A percentile compares a stretch with the other conserved stretches of the same genome.
phyloP scores from a whole-genome alignment of 2,888 invertebrate species.

The Stegophylla sp. region DNA sequence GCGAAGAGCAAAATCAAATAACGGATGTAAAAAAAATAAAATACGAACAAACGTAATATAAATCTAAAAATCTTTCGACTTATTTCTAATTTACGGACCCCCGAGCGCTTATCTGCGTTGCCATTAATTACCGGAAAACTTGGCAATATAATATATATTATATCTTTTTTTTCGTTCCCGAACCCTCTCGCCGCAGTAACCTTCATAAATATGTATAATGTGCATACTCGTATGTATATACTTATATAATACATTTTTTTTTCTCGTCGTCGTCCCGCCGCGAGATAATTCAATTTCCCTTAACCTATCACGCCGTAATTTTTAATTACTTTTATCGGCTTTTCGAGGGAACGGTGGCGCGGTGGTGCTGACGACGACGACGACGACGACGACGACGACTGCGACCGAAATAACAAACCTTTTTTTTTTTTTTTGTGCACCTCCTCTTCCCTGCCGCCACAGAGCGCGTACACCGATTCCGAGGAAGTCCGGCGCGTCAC shows the following conservation, averaged over 20 bases:
- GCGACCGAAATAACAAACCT: slow-evolving; percentile 58
- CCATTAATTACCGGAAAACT: slow-evolving; percentile 59
- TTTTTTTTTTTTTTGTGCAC: slow-evolving; percentile 39
- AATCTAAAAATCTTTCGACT: slow-evolving; percentile 54
- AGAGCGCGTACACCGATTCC: slow-evolving; percentile 19
- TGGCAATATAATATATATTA: slow-evolving; percentile 56
- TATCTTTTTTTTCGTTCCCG: slow-evolving; percentile 27
- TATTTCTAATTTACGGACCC: slow-evolving; percentile 52
- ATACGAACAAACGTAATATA: slow-evolving; percentile 19
- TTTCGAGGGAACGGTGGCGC: background rate
- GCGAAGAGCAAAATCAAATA: slow-evolving; percentile 49
- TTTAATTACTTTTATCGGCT: slow-evolving; percentile 59
- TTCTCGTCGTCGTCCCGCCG: slow-evolving; percentile 33
- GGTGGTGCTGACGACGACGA: background rate
- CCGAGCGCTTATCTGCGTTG: slow-evolving; percentile 51
- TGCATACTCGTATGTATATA: no score
- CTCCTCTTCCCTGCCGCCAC: background rate
- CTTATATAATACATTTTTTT: slow-evolving; percentile 36
- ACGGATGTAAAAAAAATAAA: slow-evolving; percentile 32
- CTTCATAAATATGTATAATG: slow-evolving; percentile 51
- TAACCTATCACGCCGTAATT: slow-evolving; percentile 58
- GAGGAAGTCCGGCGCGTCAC: slow-evolving; percentile 59
- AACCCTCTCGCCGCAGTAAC: slow-evolving; percentile 30
- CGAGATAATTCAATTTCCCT: slow-evolving; percentile 59
- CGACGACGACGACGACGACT: slow-evolving; percentile 12